Evolutionary conservation across 2,797 vertebrate species (phyloP).

Genomic region (Hylomyscus alleni): DNA sequence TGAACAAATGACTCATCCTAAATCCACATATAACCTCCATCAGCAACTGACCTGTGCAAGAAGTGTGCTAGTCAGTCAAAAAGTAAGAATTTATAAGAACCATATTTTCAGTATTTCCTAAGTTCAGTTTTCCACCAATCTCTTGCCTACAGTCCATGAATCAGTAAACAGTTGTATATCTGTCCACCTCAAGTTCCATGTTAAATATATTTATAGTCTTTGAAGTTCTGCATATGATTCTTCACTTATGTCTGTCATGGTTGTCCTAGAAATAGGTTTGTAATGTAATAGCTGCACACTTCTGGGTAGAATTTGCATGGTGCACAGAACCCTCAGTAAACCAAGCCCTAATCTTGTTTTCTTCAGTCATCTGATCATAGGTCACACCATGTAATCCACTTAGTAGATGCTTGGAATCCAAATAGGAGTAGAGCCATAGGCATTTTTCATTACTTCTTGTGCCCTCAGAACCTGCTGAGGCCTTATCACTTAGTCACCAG

Average conservation of each 20-base stretch:
- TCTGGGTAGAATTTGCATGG: not conserved
- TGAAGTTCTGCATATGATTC: not conserved
- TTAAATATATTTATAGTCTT: not conserved
- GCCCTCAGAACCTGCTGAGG: not conserved
- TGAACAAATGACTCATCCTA: not conserved
- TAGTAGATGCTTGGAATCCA: not conserved
- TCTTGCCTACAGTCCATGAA: not conserved
- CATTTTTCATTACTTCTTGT: not conserved
- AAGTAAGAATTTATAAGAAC: not conserved
- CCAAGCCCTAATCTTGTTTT: not conserved
- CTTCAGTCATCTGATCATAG: not conserved
- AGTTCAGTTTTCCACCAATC: not conserved
- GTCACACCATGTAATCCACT: not conserved
- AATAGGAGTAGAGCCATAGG: not conserved
- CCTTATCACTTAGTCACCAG: not conserved
- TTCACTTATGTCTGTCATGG: not conserved
- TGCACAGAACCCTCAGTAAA: not conserved
- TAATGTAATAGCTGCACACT: not conserved
- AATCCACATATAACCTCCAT: not conserved
- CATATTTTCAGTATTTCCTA: not conserved
- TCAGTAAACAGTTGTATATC: not conserved
- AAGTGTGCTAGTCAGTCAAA: not conserved
- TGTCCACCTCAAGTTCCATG: not conserved
- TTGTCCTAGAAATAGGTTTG: not conserved
- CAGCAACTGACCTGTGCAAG: not conserved